Base-by-base conservation (phyloP, 1,140 invertebrate species). In the Papilio helenus region DNA sequence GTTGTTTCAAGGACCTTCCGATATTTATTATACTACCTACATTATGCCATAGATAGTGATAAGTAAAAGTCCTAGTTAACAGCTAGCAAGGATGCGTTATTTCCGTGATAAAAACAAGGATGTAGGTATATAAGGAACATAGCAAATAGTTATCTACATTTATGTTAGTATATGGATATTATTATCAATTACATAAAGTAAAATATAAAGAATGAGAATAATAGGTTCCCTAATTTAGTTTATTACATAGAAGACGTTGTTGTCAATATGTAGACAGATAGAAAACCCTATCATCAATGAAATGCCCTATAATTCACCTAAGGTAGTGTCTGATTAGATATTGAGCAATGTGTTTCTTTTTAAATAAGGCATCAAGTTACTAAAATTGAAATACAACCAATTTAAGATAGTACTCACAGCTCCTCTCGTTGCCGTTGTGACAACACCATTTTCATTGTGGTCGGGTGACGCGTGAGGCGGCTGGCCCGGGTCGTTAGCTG, bases 351-450 rank as follows among this genome's bases (percentile, higher is more conserved):
- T 39, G 34, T 39, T 39, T 39, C n/a, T 39, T 39, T 39, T 39
- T 2, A 34, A 5, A 39, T 39, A 39, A 7, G 34, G 8, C 5
- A 7, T 39, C 7, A 39, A 5, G 34, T 39, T 39, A 39, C 8
- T 8, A 8, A 39, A 39, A 8, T 39, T 39, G 8, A 39, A 39
- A 39, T 39, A 39, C 34, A 7, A 39, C 34, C 34, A 58, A 72
- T 77, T 65, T 23, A 20, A 68, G 68, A 72, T 12, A 68, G 29
- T 87, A 97, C 98, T 99, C 96, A 99, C 98, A 99, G 96, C 97
- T 99, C 99, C 97, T 99, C 98, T 96, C 98, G 97, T 97, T 99
- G 99, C 96, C 98, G 97, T 97, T 99, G 98, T 95, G 99, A 99
- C 96, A 99, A 97, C 96, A 99, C 98, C 98, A 99, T 99, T 98